phyloP scores from a whole-genome alignment of 2,113 vertebrate genomes.

The Phrynosoma platyrhinos region DNA sequence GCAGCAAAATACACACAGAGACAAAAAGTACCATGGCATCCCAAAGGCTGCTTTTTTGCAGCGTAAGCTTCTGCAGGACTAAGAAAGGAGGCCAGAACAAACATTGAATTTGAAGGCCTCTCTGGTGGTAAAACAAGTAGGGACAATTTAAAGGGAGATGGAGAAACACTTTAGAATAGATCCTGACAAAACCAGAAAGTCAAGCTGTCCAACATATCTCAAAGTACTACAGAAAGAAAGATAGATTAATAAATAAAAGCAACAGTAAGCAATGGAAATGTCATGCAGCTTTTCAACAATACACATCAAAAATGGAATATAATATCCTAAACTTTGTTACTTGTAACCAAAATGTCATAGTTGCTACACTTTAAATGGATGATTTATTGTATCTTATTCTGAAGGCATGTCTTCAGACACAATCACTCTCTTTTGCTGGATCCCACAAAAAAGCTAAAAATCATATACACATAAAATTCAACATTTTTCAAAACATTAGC shows the following conservation, averaged over 20 bases:
- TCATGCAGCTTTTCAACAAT: not conserved
- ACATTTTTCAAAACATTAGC: not conserved
- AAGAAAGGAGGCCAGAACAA: not conserved
- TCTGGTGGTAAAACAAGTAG: not conserved
- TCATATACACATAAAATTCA: no score
- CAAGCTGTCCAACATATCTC: not conserved
- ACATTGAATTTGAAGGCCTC: slow-evolving; percentile 7
- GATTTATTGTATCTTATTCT: not conserved
- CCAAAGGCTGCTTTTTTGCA: not conserved
- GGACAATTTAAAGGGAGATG: not conserved
- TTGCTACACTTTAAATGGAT: not conserved
- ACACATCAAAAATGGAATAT: not conserved
- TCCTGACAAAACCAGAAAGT: not conserved
- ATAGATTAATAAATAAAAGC: not conserved
- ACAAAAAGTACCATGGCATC: not conserved
- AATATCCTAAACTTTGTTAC: not conserved
- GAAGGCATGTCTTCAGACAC: not conserved
- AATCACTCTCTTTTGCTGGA: not conserved
- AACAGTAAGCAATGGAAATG: not conserved
- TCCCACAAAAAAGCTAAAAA: not conserved
- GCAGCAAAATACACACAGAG: not conserved
- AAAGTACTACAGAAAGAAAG: not conserved
- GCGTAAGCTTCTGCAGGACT: not conserved
- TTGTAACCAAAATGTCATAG: not conserved
- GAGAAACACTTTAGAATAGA: not conserved